Evolutionary conservation across 2,797 vertebrate genomes (phyloP).

Genomic region (Pagetopsis macropterus): DNA sequence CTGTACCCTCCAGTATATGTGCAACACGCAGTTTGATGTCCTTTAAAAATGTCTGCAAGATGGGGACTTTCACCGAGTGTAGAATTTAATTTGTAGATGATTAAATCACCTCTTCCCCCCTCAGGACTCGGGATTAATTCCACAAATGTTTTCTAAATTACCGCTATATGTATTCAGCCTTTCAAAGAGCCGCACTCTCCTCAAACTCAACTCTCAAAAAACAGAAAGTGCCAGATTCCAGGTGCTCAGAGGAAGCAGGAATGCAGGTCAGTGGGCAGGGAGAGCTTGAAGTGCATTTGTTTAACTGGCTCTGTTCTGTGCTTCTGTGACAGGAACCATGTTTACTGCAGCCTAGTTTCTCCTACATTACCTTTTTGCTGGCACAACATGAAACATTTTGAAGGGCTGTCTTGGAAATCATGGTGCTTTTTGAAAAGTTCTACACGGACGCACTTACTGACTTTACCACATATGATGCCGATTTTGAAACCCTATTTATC

Average conservation of each 20-base stretch:
- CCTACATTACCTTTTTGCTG: constrained; percentile 41
- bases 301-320: constrained; percentile 59
- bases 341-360: constrained; percentile 68
- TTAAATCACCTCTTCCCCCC: background rate
- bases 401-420: constrained; percentile 51
- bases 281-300: constrained; percentile 64
- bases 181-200: constrained; percentile 23
- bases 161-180: constrained; percentile 3
- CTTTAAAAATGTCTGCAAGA: background rate
- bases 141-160: constrained; percentile 12
- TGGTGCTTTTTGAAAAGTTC: constrained; percentile 42
- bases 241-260: constrained; percentile 51
- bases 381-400: constrained; percentile 65
- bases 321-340: constrained; percentile 53
- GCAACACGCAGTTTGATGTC: background rate
- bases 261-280: constrained; percentile 67
- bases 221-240: constrained; percentile 45
- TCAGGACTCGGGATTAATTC: background rate
- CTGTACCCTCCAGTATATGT: background rate
- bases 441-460: constrained; percentile 26
- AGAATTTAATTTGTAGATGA: constrained; percentile 22
- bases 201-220: constrained; percentile 31
- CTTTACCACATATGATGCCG: background rate
- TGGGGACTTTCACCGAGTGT: background rate
- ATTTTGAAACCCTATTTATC: constrained; percentile 26